These are phyloP conservation scores for Erannis defoliaria DNA, from an alignment of 2,888 invertebrate species.

Conservation along the genomic window DNA sequence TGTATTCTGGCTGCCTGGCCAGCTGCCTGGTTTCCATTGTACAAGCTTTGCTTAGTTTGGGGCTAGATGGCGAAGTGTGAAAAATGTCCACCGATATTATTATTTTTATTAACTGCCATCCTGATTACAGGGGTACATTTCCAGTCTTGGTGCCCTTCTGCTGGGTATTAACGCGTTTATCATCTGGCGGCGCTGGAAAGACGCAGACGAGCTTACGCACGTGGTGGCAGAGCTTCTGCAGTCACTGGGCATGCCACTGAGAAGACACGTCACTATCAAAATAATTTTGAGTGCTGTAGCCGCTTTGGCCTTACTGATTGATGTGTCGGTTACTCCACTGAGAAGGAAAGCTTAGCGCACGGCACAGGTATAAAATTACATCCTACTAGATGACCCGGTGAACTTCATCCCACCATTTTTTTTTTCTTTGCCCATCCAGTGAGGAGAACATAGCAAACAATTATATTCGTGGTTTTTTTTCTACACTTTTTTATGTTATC, in stretches of 20 bases:
- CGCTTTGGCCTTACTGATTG: slow-evolving; percentile 50
- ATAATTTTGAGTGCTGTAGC: slow-evolving; percentile 54
- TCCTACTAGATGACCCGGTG: no score
- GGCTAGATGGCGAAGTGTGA: no score
- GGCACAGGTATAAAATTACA: no score
- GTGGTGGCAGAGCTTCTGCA: slow-evolving; percentile 66
- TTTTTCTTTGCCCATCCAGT: no score
- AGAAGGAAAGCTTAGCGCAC: background rate
- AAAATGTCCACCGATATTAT: no score
- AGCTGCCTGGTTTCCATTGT: no score
- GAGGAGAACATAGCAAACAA: no score
- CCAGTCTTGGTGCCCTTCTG: slow-evolving; percentile 57
- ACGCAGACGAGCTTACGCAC: slow-evolving; percentile 59
- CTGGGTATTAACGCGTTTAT: slow-evolving; percentile 61
- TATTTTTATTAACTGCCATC: background rate
- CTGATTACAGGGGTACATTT: slow-evolving; percentile 60
- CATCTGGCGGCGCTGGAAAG: slow-evolving; percentile 63
- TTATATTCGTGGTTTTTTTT: no score
- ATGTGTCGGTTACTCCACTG: slow-evolving; percentile 36
- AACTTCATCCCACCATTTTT: no score
- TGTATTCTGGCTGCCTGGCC: no score
- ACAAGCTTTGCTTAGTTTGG: no score
- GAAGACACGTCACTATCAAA: slow-evolving; percentile 61
- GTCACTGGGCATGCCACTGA: slow-evolving; percentile 60
- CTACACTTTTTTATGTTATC: no score